Percentiles rank a stretch among this genome's conserved stretches.
These are phyloP conservation scores for Ophion ellenae DNA, from an alignment of 2,888 invertebrate species.

Conservation along the genomic window DNA sequence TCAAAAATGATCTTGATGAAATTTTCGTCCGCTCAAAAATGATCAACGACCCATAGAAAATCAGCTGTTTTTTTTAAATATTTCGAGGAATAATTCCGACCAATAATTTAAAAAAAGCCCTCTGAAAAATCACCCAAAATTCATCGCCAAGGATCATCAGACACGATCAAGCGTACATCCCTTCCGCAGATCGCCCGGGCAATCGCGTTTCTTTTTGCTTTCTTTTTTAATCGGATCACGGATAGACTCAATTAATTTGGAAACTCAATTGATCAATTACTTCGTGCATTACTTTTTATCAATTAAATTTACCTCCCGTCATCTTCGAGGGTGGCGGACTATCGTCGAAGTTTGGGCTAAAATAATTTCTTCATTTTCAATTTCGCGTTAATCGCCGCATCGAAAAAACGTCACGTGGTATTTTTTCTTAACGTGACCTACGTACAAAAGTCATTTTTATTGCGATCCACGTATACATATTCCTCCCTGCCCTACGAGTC, in stretches of 20 bases:
- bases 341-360: background rate
- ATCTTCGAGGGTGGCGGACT: background rate
- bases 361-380: background rate
- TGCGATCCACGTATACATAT: conserved; percentile 47
- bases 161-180: conserved; percentile 16
- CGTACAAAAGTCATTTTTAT: conserved; percentile 2
- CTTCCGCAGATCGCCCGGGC: conserved; percentile 79
- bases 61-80: background rate
- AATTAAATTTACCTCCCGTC: too few species aligned
- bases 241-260: too few species aligned
- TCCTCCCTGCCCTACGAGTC: conserved; percentile 28
- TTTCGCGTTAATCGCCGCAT: background rate
- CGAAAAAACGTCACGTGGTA: background rate
- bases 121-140: background rate
- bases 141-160: background rate
- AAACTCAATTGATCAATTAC: too few species aligned
- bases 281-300: too few species aligned
- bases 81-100: background rate
- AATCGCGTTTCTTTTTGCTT: conserved; percentile 17
- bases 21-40: background rate
- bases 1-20: background rate
- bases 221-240: conserved; percentile 15
- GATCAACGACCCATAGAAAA: background rate
- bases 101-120: background rate
- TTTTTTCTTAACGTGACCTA: background rate